Percentiles rank a stretch among this genome's conserved stretches.
phyloP scores from a whole-genome alignment of 2,888 invertebrate genomes.

The Eurytoma adleriae region DNA sequence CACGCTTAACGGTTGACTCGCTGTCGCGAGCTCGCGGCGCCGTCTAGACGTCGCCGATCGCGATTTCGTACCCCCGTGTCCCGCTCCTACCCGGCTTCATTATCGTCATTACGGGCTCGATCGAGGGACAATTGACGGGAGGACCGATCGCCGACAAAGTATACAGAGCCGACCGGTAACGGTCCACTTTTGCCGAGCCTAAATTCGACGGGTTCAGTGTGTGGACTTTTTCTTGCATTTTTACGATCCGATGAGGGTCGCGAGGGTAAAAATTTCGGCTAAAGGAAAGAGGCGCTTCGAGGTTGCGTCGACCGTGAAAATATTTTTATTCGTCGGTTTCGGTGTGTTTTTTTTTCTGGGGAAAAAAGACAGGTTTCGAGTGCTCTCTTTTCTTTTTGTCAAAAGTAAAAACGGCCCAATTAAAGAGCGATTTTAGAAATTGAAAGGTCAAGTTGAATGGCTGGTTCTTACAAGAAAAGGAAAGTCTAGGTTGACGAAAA shows the following conservation, averaged over 20 bases:
- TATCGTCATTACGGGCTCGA: slow-evolving; percentile 46
- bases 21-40: slow-evolving; percentile 65
- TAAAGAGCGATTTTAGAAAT: too few species aligned
- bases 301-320: not conserved
- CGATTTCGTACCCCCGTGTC: slow-evolving; percentile 19
- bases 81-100: slow-evolving; percentile 12
- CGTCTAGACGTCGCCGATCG: slow-evolving; percentile 60
- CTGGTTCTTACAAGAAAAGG: too few species aligned
- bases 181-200: slow-evolving; percentile 37
- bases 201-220: slow-evolving; percentile 14
- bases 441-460: too few species aligned
- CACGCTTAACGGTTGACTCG: slow-evolving; percentile 73
- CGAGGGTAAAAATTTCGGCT: not conserved
- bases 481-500: too few species aligned
- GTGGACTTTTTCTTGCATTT: not conserved
- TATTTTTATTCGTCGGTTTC: too few species aligned
- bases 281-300: not conserved
- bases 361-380: too few species aligned
- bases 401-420: too few species aligned
- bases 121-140: slow-evolving; percentile 20
- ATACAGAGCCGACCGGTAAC: slow-evolving; percentile 28
- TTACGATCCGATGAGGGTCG: not conserved
- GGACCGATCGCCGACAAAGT: not conserved
- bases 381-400: too few species aligned
- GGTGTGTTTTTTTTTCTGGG: too few species aligned